These are phyloP conservation scores for Mesocricetus auratus DNA, from an alignment of 2,113 vertebrate species.

Conservation along the genomic window DNA sequence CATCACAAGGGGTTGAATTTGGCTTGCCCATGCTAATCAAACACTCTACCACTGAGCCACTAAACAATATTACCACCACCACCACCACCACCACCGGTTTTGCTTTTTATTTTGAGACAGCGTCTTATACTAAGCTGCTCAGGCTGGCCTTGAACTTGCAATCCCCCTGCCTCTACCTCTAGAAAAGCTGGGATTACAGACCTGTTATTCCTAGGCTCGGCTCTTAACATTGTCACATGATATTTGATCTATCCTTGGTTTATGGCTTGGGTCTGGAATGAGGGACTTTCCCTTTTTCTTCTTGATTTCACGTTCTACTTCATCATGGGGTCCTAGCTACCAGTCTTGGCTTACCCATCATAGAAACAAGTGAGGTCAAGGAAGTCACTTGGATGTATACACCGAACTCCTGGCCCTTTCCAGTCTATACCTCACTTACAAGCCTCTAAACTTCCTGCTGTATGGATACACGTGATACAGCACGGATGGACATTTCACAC, in stretches of 20 bases:
- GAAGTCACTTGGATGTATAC: background rate
- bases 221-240: background rate
- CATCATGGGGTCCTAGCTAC: rapidly evolving
- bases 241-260: background rate
- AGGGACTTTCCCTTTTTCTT: background rate
- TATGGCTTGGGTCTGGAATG: background rate
- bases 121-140: background rate
- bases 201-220: background rate
- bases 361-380: background rate
- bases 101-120: background rate
- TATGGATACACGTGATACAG: rapidly evolving
- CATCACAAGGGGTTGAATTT: background rate
- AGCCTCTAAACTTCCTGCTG: rapidly evolving
- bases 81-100: background rate
- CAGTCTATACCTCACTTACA: background rate
- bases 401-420: rapidly evolving
- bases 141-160: background rate
- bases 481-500: background rate
- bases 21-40: background rate
- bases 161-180: background rate
- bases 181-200: too few species aligned
- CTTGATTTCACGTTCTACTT: background rate
- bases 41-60: background rate
- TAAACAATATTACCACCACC: too few species aligned
- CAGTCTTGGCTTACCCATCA: background rate